Evolutionary conservation across 1,140 invertebrate species (phyloP).

Genomic region (Drosophila kohkoa): DNA sequence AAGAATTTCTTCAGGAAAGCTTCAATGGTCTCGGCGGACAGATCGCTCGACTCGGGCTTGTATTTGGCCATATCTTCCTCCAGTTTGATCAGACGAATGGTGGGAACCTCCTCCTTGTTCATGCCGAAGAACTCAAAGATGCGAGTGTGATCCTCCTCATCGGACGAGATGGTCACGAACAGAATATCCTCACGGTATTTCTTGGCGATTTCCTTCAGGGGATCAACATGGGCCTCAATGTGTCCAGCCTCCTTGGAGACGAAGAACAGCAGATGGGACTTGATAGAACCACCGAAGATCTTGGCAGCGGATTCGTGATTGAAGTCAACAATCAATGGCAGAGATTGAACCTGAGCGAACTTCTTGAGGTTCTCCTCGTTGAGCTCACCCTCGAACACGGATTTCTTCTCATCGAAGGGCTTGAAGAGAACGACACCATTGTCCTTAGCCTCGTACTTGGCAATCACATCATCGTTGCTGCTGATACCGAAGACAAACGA

Average conservation of each 20-base stretch:
- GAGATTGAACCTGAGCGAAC: constrained; percentile 93
- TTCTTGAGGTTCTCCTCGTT: constrained; percentile 90
- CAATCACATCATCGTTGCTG: constrained; percentile 90
- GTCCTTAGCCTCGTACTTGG: constrained; percentile 79
- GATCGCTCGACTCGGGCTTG: constrained; percentile 93
- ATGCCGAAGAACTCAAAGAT: constrained; percentile 99
- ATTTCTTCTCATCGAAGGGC: constrained; percentile 97
- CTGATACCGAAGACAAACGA: constrained; percentile 96
- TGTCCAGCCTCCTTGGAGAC: constrained; percentile 95
- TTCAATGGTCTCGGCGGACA: constrained; percentile 91
- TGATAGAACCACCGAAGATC: constrained; percentile 99
- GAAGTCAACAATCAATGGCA: constrained; percentile 98
- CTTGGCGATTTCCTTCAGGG: constrained; percentile 92
- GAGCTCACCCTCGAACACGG: constrained; percentile 91
- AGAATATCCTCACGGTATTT: constrained; percentile 96
- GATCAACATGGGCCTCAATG: constrained; percentile 92
- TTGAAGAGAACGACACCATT: constrained; percentile 84
- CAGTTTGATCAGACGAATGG: constrained; percentile 96
- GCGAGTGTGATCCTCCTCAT: constrained; percentile 97
- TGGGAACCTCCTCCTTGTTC: constrained; percentile 96
- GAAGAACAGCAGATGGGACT: constrained; percentile 98
- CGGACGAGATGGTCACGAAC: constrained; percentile 97
- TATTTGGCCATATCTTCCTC: constrained; percentile 99
- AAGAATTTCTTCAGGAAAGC: constrained; percentile 95
- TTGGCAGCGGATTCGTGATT: constrained; percentile 98